phyloP scores from a whole-genome alignment of 2,797 vertebrate genomes.

The Poeciliopsis presidionis region DNA sequence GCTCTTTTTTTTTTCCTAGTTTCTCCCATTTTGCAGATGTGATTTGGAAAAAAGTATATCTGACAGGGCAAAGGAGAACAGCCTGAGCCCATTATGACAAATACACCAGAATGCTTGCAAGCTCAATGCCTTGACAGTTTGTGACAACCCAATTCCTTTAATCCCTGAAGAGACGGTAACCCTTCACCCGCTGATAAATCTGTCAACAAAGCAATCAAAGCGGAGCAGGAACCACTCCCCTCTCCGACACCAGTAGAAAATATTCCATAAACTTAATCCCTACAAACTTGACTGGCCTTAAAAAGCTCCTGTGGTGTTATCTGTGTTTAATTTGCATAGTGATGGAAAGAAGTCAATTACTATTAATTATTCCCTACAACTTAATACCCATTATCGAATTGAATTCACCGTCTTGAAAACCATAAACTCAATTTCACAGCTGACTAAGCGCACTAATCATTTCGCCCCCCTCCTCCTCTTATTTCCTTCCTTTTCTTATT shows the following conservation, averaged over 20 bases:
- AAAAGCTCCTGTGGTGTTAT: slow-evolving; percentile 75
- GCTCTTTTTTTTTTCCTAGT: slow-evolving; percentile 4
- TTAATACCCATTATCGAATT: slow-evolving; percentile 84
- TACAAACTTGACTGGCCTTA: slow-evolving; percentile 74
- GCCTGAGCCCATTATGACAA: slow-evolving; percentile 68
- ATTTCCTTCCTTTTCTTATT: slow-evolving; percentile 19
- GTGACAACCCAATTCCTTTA: slow-evolving; percentile 78
- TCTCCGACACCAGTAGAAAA: slow-evolving; percentile 38
- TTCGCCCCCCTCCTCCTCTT: slow-evolving; percentile 34
- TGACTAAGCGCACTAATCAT: slow-evolving; percentile 82
- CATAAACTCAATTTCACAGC: slow-evolving; percentile 85
- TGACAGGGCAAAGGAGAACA: slow-evolving; percentile 44
- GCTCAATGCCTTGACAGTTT: slow-evolving; percentile 68
- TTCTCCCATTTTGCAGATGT: slow-evolving; percentile 39
- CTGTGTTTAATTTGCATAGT: slow-evolving; percentile 82
- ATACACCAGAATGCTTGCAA: slow-evolving; percentile 58
- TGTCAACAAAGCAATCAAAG: slow-evolving; percentile 77
- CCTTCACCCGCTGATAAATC: slow-evolving; percentile 68
- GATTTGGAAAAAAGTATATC: slow-evolving; percentile 39
- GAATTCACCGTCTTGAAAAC: slow-evolving; percentile 82
- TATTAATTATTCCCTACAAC: slow-evolving; percentile 83
- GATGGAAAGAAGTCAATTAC: slow-evolving; percentile 83
- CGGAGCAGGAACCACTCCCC: slow-evolving; percentile 66
- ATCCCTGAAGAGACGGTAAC: slow-evolving; percentile 71
- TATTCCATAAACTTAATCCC: slow-evolving; percentile 74